Evolutionary conservation across 2,888 invertebrate species (phyloP).

Genomic region (Brachyopa scutellaris): DNA sequence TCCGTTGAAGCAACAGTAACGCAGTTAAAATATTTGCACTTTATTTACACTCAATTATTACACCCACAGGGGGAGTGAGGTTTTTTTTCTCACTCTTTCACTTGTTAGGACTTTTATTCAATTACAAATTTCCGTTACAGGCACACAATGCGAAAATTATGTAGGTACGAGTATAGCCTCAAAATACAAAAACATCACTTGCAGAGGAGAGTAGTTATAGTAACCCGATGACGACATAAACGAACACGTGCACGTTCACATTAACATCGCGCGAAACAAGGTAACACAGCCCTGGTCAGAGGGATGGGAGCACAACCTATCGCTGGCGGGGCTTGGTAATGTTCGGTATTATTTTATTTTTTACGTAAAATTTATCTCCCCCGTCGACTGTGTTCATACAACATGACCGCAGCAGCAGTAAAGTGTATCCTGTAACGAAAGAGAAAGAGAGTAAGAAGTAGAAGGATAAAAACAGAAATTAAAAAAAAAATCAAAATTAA

Average conservation of each 20-base stretch:
- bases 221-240: too few relatives aligned
- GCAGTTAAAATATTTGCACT: constrained; percentile 58
- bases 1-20: constrained; percentile 43
- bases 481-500: background rate
- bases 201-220: background rate
- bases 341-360: constrained; percentile 30
- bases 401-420: constrained; percentile 50
- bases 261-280: constrained; percentile 30
- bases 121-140: constrained; percentile 37
- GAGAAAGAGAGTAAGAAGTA: constrained; percentile 2
- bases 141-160: constrained; percentile 16
- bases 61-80: constrained; percentile 23
- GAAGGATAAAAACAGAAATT: constrained; percentile 2
- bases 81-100: constrained; percentile 5
- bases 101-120: constrained; percentile 49
- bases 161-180: too few relatives aligned
- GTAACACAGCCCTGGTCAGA: background rate
- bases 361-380: too few relatives aligned
- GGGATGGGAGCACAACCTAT: background rate
- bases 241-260: constrained; percentile 39
- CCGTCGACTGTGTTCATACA: constrained; percentile 2
- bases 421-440: constrained; percentile 58
- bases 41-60: constrained; percentile 63
- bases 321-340: constrained; percentile 32
- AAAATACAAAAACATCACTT: background rate